Percentiles rank a stretch among this genome's conserved stretches.
phyloP scores from a whole-genome alignment of 37 sponge, comb jelly and placozoan species.

The Hormiphora californensis region DNA sequence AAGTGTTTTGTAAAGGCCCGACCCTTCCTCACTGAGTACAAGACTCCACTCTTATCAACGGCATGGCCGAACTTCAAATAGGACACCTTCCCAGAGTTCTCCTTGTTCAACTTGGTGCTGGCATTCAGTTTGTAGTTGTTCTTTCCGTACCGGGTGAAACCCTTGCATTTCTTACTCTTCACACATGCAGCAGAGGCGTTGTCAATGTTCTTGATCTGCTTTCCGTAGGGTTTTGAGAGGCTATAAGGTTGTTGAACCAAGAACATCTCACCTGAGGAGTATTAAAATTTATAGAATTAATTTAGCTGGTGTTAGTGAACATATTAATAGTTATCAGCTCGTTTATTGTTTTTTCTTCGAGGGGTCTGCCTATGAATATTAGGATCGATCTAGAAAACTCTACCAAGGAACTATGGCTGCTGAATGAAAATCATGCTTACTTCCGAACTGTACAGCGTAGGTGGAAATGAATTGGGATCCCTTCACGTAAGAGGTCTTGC shows the following conservation, averaged over 20 bases:
- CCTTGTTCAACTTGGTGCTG: background rate
- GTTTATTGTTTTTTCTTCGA: no score
- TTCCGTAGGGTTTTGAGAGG: background rate
- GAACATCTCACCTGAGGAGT: background rate
- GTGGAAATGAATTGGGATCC: background rate
- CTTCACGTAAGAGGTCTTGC: slow-evolving; percentile 8
- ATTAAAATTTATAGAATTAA: background rate
- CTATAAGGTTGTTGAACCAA: background rate
- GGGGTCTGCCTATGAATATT: no score
- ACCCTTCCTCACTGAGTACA: background rate
- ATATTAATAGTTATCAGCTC: no score
- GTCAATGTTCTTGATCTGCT: background rate
- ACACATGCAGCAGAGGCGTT: background rate
- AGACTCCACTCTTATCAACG: background rate
- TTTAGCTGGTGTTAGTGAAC: background rate
- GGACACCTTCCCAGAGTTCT: background rate
- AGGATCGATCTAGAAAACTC: no score
- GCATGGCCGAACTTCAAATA: background rate
- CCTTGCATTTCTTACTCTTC: background rate
- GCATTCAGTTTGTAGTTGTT: background rate
- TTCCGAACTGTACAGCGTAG: background rate
- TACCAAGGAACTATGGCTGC: no score
- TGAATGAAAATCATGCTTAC: background rate
- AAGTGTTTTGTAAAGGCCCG: background rate
- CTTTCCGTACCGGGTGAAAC: background rate